Conservation (phyloP, 2,797 vertebrate genomes). For the Bradypus variegatus region DNA sequence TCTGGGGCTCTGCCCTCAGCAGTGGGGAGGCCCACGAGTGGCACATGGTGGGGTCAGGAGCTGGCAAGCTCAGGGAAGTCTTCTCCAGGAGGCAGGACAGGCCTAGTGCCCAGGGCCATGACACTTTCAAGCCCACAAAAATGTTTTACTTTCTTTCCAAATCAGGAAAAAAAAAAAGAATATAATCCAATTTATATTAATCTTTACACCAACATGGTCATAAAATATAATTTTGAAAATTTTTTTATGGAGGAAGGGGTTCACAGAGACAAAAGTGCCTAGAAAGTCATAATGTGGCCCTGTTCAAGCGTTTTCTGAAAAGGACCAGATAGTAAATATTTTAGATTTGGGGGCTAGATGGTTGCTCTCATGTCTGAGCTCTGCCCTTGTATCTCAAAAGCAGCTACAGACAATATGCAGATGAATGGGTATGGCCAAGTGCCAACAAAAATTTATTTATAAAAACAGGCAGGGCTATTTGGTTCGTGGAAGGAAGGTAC, state of each 20-base stretch:
- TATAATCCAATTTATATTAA: background rate
- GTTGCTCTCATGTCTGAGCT: background rate
- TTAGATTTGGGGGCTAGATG: background rate
- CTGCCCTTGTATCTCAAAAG: background rate
- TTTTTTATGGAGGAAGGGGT: background rate
- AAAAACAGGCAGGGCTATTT: background rate
- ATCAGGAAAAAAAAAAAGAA: background rate
- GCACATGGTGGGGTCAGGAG: background rate
- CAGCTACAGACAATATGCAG: rapidly evolving
- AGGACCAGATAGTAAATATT: background rate
- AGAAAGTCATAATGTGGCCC: background rate
- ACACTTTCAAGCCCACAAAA: background rate
- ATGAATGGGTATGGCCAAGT: background rate
- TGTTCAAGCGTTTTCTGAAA: background rate
- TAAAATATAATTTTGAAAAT: background rate
- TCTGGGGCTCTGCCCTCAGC: background rate
- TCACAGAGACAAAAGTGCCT: background rate
- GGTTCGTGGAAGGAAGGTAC: background rate
- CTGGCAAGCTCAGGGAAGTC: rapidly evolving
- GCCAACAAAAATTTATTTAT: background rate
- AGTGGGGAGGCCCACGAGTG: background rate
- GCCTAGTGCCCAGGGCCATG: background rate
- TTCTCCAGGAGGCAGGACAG: background rate
- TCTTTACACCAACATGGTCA: background rate
- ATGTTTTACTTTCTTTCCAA: background rate